Base-by-base conservation (phyloP, 2,797 vertebrate genomes). In the Sebastes nivosus region DNA sequence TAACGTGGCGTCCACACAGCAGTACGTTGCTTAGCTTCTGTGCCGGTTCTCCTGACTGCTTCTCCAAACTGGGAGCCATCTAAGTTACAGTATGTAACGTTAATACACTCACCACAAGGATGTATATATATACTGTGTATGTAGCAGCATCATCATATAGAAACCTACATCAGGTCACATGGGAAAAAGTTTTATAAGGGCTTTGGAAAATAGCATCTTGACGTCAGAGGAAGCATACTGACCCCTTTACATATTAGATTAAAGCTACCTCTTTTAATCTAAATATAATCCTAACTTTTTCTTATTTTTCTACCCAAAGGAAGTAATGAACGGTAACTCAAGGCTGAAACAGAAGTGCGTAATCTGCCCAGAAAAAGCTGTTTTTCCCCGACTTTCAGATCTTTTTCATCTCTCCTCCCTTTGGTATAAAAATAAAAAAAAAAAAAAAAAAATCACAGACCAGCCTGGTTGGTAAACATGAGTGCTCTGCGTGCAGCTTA, bases 391-490 rank as follows among this genome's bases (percentile, higher is more conserved):
- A 72, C 57, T 67, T 65, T 65, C 36, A 58, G 29, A 83, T 72
- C 54, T 59, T 42, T 72, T 77, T 82, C 65, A 85, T 85, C 67
- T 67, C 2, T 54, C 59, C 42, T 83, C 81, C 70, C 67, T 57
- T 36, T 57, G 59, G 79, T 46, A 24, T 59, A 46, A 57, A 58
- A 34, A 46, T 27, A 84, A 59, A 38, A 72, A 60, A 20, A 34
- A 20, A 20, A 50, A 50, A 50, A 3, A 72, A 50, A 3, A 72
- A 58, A 4, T 16, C 30, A 22, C 36, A 58, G 69, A 36, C 8
- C 9, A 52, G 68, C 38, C 68, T 32, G 27, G n/a, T 72, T 61
- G 32, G 81, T 81, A 75, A 83, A 86, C 75, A 86, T 3, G n/a
- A 73, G 66, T 55, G 82, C 38, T n/a, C 72, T 55, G 59, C 32